Conservation (phyloP, 2,113 vertebrate species). For the Cichladusa arquata region DNA sequence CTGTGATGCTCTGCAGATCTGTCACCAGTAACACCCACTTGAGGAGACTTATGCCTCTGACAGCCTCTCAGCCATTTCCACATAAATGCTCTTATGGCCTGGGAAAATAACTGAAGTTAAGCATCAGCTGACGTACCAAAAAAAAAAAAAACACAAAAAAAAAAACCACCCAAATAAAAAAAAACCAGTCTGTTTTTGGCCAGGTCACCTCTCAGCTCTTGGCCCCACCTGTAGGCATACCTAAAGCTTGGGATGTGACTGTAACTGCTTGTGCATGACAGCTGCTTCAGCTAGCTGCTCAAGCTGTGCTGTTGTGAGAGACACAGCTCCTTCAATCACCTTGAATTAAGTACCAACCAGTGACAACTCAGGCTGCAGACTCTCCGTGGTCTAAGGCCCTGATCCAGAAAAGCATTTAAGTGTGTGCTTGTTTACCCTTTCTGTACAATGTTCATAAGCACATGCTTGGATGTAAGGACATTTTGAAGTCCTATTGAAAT, state of each 20-base stretch:
- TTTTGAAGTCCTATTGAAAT: neutral
- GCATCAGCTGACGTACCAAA: neutral
- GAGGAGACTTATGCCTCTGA: neutral
- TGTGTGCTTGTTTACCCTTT: rapidly evolving
- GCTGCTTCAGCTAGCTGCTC: neutral
- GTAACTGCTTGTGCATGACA: neutral
- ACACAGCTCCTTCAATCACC: neutral
- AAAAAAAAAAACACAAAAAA: neutral
- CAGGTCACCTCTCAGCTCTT: neutral
- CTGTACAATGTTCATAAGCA: neutral
- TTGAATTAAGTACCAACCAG: neutral
- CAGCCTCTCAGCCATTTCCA: neutral
- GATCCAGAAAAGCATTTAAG: neutral
- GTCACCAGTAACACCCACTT: neutral
- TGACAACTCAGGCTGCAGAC: neutral
- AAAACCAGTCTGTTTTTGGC: neutral
- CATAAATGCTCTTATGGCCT: neutral
- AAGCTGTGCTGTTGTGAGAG: neutral
- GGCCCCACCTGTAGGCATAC: neutral
- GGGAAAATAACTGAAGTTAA: neutral
- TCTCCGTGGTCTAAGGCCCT: neutral
- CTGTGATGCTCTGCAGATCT: neutral
- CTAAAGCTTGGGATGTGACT: neutral
- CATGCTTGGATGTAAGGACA: neutral
- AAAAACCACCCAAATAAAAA: rapidly evolving